Conservation (phyloP, 2,797 vertebrate genomes). For the Siniperca undulata region DNA sequence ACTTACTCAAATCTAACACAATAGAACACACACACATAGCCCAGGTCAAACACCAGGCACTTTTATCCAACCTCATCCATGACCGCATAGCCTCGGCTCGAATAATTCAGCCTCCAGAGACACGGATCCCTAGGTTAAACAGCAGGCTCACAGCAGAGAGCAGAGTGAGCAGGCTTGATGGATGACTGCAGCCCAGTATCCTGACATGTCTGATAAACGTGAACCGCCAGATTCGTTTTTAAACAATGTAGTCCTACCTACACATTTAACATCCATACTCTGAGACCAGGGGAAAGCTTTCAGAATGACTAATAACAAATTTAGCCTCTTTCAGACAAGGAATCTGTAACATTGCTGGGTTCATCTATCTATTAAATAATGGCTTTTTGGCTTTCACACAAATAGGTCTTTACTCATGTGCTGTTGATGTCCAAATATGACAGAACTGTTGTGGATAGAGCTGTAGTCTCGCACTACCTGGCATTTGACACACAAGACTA, state of each 20-base stretch:
- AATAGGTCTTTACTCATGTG: conserved; percentile 46
- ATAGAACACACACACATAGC: conserved; percentile 34
- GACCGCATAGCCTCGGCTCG: conserved; percentile 61
- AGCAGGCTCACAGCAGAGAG: conserved; percentile 62
- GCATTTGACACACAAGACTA: conserved; percentile 32
- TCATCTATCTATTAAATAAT: conserved; percentile 61
- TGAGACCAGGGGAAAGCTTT: conserved; percentile 61
- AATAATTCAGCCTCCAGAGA: conserved; percentile 78
- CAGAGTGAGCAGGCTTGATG: conserved; percentile 69
- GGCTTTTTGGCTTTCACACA: conserved; percentile 35
- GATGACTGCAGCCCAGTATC: conserved; percentile 66
- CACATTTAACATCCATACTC: conserved; percentile 71
- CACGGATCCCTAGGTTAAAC: conserved; percentile 75
- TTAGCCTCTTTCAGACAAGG: conserved; percentile 52
- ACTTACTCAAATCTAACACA: conserved; percentile 41
- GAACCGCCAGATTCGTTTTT: conserved; percentile 72
- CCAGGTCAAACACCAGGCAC: conserved; percentile 69
- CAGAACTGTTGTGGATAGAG: conserved; percentile 39
- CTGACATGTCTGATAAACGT: conserved; percentile 80
- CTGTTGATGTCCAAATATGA: conserved; percentile 40
- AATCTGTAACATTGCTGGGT: conserved; percentile 52
- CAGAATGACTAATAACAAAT: conserved; percentile 70
- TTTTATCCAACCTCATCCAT: conserved; percentile 70
- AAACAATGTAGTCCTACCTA: conserved; percentile 73
- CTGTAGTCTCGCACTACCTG: conserved; percentile 2